phyloP scores from a whole-genome alignment of 1,140 invertebrate genomes.

The Tetramorium simillimum region DNA sequence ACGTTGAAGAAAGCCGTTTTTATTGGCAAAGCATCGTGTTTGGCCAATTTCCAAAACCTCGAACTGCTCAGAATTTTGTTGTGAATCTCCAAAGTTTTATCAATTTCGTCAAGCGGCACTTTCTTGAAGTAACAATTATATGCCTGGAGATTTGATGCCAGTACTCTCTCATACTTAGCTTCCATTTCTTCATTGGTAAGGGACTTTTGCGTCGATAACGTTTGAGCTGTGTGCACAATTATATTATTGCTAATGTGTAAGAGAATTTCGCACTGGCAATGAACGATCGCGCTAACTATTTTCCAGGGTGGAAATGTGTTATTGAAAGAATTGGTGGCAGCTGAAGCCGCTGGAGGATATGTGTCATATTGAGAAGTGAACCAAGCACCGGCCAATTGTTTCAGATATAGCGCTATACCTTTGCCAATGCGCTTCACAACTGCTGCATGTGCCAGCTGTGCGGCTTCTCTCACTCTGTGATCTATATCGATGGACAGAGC shows the following conservation, averaged over 20 bases:
- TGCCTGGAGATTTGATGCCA: conserved; percentile 89
- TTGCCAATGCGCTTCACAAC: conserved; percentile 89
- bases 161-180: conserved; percentile 89
- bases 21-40: conserved; percentile 86
- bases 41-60: conserved; percentile 92
- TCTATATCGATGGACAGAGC: conserved; percentile 91
- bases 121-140: conserved; percentile 88
- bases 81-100: conserved; percentile 85
- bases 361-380: conserved; percentile 93
- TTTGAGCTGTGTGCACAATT: conserved; percentile 88
- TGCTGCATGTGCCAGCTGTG: conserved; percentile 89
- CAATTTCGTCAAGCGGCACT: conserved; percentile 84
- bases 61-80: conserved; percentile 86
- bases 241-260: conserved; percentile 90
- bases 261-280: conserved; percentile 92
- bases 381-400: conserved; percentile 91
- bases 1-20: conserved; percentile 89
- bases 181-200: conserved; percentile 90
- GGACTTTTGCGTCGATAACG: conserved; percentile 82
- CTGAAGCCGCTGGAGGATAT: conserved; percentile 91
- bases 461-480: conserved; percentile 91
- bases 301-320: conserved; percentile 91
- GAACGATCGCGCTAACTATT: conserved; percentile 89
- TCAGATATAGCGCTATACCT: conserved; percentile 92
- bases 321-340: conserved; percentile 90